Evolutionary conservation across 2,797 vertebrate species (phyloP).

Genomic region (Acipenser ruthenus): DNA sequence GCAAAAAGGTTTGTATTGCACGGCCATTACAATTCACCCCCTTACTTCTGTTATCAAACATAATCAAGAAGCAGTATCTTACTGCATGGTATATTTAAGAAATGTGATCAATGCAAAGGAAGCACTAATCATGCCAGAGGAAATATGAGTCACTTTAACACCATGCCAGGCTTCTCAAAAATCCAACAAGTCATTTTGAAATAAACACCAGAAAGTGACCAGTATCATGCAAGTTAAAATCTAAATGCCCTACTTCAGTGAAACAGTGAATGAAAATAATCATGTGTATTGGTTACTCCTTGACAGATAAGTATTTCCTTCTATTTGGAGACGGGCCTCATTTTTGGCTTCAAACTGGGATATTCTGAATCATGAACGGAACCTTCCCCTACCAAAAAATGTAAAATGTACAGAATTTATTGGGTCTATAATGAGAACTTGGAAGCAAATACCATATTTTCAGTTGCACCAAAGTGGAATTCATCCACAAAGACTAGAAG

Average conservation of each 20-base stretch:
- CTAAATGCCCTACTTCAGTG: too few species aligned
- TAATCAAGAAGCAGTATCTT: too few species aligned
- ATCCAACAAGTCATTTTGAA: constrained; percentile 22
- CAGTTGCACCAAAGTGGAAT: neutral
- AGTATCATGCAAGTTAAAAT: too few species aligned
- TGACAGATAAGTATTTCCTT: too few species aligned
- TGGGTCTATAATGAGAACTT: constrained; percentile 27
- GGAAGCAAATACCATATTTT: constrained; percentile 16
- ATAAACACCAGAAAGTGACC: neutral
- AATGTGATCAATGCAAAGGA: constrained; percentile 56
- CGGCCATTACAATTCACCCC: too few species aligned
- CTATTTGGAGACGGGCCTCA: constrained; percentile 25
- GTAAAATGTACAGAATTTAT: constrained; percentile 38
- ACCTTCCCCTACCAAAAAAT: constrained; percentile 43
- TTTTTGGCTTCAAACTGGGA: constrained; percentile 52
- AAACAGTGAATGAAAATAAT: too few species aligned
- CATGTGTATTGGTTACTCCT: too few species aligned
- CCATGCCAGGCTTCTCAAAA: constrained; percentile 64
- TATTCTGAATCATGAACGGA: constrained; percentile 62
- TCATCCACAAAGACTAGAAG: constrained; percentile 13
- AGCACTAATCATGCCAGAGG: constrained; percentile 62
- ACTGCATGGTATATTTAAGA: too few species aligned
- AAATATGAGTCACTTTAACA: constrained; percentile 73
- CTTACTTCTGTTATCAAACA: too few species aligned
- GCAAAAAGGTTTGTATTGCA: too few species aligned